Conservation (phyloP, 2,888 invertebrate species). For the Teleogryllus oceanicus region DNA sequence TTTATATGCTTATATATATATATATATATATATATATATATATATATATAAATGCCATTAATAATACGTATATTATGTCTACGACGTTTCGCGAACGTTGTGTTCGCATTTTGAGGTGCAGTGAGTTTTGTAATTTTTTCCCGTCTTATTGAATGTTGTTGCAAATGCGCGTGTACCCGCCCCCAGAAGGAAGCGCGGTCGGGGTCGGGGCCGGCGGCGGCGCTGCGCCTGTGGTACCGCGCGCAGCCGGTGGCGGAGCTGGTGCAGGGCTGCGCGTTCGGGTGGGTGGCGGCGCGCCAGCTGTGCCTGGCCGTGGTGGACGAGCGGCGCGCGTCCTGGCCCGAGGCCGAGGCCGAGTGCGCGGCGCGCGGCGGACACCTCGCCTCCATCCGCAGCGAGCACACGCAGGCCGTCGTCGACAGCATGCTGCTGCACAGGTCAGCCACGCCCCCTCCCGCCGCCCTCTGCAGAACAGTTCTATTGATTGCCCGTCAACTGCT, state of each 20-base stretch:
- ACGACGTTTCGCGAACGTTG: too few relatives aligned
- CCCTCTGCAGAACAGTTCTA: too few relatives aligned
- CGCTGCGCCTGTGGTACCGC: conserved; percentile 38
- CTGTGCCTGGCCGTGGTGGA: conserved; percentile 64
- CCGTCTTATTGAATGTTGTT: too few relatives aligned
- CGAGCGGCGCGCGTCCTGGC: conserved; percentile 58
- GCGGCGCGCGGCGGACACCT: conserved; percentile 61
- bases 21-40: too few relatives aligned
- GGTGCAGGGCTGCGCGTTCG: conserved; percentile 65
- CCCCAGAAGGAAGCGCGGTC: conserved; percentile 54
- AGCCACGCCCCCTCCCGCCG: conserved; percentile 38
- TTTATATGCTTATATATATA: too few relatives aligned
- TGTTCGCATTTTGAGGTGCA: too few relatives aligned
- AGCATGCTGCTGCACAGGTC: conserved; percentile 63
- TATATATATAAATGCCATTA: too few relatives aligned
- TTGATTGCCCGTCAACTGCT: too few relatives aligned
- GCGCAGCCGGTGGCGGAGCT: conserved; percentile 60
- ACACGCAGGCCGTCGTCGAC: conserved; percentile 62
- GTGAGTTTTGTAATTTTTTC: too few relatives aligned
- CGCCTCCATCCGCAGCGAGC: conserved; percentile 61
- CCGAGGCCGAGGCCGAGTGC: conserved; percentile 66
- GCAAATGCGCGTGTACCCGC: conserved; percentile 27
- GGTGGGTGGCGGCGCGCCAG: conserved; percentile 65
- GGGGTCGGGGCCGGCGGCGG: neutral
- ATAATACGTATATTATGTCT: too few relatives aligned